Evolutionary conservation across 2,113 vertebrate genomes (phyloP).

Genomic region (Calidris pygmaea): DNA sequence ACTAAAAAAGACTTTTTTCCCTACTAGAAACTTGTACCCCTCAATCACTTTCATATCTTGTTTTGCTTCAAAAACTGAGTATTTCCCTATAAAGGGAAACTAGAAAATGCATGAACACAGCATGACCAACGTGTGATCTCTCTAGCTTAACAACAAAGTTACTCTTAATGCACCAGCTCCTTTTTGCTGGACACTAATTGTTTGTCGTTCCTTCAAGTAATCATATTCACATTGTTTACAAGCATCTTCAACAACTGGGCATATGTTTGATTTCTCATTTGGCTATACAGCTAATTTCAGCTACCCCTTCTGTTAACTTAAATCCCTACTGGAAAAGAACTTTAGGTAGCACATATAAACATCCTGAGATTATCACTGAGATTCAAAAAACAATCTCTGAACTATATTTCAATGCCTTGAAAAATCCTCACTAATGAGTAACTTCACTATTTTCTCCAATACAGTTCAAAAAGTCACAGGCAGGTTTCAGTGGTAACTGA

Average conservation of each 20-base stretch:
- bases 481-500: neutral
- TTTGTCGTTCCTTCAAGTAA: neutral
- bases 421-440: neutral
- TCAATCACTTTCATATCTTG: neutral
- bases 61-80: neutral
- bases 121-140: neutral
- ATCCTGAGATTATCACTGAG: neutral
- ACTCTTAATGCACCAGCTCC: neutral
- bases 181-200: neutral
- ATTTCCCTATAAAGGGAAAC: neutral
- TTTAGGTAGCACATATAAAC: neutral
- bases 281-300: neutral
- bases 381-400: neutral
- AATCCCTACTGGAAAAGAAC: neutral
- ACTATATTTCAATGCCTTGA: neutral
- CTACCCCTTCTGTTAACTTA: neutral
- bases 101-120: neutral
- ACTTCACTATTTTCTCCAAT: neutral
- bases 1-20: neutral
- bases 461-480: neutral
- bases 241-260: neutral
- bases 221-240: neutral
- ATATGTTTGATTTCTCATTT: neutral
- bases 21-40: neutral
- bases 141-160: neutral